Percentiles rank a stretch among this genome's conserved stretches.
Conservation (phyloP, 2,888 invertebrate genomes). For the Pandemis cinnamomeana region DNA sequence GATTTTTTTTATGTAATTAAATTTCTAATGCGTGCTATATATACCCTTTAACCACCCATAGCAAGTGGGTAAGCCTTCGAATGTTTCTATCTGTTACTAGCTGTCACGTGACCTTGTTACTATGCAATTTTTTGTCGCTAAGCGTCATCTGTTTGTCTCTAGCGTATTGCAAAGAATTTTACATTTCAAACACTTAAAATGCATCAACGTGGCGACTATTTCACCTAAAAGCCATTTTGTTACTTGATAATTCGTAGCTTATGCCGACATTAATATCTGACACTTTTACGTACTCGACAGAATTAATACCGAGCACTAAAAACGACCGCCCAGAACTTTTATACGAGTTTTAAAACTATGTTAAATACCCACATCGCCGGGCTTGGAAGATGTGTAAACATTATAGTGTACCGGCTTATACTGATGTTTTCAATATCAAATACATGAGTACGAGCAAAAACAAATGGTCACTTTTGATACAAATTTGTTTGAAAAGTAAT, state of each 20-base stretch:
- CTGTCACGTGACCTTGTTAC: no score
- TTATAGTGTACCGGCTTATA: background rate
- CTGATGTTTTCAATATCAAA: background rate
- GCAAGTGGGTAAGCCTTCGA: no score
- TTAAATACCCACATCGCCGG: slow-evolving; percentile 16
- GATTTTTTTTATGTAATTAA: no score
- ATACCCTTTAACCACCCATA: no score
- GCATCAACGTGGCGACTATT: background rate
- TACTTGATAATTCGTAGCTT: background rate
- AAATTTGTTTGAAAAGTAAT: no score
- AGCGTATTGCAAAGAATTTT: no score
- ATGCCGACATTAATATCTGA: background rate
- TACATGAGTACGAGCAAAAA: no score
- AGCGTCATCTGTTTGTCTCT: no score
- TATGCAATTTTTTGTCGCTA: no score
- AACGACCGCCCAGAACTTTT: slow-evolving; percentile 16
- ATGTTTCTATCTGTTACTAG: no score
- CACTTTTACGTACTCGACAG: background rate
- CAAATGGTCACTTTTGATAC: no score
- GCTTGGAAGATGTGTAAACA: slow-evolving; percentile 17
- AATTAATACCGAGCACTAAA: slow-evolving; percentile 11
- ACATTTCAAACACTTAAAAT: background rate
- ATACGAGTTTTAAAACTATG: slow-evolving; percentile 34
- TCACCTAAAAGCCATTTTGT: background rate
- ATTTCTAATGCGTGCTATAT: no score